Conservation (phyloP, 1,140 invertebrate genomes). For the Eupeodes corollae region DNA sequence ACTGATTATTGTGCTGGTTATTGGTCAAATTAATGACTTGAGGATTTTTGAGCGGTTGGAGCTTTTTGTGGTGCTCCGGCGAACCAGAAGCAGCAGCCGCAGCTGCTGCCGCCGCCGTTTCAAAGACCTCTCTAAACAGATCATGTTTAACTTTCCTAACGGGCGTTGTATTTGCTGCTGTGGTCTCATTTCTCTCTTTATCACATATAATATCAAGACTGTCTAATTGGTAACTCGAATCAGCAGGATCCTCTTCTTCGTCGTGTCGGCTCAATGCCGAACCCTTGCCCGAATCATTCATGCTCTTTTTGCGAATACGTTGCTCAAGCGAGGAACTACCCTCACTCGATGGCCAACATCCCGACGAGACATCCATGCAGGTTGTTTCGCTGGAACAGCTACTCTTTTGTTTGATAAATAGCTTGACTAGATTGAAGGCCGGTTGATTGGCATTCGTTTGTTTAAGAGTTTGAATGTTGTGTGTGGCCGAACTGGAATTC, state of each 20-base stretch:
- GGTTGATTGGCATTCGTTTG: conserved; percentile 29
- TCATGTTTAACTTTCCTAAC: background rate
- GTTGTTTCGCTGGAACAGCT: conserved; percentile 47
- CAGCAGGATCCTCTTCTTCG: conserved; percentile 19
- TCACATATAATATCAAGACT: conserved; percentile 5
- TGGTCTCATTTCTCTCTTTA: background rate
- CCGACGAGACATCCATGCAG: conserved; percentile 51
- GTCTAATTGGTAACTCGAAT: conserved; percentile 2
- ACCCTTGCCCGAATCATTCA: conserved; percentile 40
- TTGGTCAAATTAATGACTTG: conserved; percentile 26
- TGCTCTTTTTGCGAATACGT: conserved; percentile 36
- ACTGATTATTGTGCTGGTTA: conserved; percentile 22
- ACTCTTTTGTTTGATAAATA: conserved; percentile 83
- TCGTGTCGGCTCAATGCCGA: conserved; percentile 39
- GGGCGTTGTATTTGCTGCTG: background rate
- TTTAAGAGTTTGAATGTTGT: conserved; percentile 2
- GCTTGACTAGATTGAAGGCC: conserved; percentile 67
- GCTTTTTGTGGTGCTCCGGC: conserved; percentile 29
- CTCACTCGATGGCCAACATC: conserved; percentile 45
- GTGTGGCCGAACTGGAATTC: conserved; percentile 18
- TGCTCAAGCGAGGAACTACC: conserved; percentile 27
- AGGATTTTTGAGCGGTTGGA: conserved; percentile 30
- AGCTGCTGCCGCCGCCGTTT: background rate
- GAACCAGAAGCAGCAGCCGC: conserved; percentile 10
- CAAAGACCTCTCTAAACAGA: conserved; percentile 8